Evolutionary conservation across 2,797 vertebrate species (phyloP), one percentile per base, ranked within the genome.

Genomic region (Pseudotriccus pelzelni): DNA sequence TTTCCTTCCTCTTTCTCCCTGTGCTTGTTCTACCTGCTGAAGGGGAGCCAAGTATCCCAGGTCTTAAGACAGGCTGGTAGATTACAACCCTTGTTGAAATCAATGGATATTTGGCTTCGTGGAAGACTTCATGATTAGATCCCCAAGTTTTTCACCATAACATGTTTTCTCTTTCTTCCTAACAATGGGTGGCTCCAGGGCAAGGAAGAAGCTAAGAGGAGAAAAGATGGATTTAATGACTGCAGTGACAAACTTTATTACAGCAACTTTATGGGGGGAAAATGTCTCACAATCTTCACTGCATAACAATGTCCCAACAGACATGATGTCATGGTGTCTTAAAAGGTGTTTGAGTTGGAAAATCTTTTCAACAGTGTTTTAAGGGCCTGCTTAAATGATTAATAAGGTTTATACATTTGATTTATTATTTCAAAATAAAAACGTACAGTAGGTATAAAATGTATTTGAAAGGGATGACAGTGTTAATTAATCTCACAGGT

Each of bases 271-370:
- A 55, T 24, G 63, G 73, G 49, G 63, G 32, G 81, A 88, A 94
- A 94, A 90, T 83, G 30, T 84, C 89, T 95, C 62, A n/a, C 55
- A 66, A 74, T 95, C 86, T 95, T 95, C 74, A 12, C 49, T 89
- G 79, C 37, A 83, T 86, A 95, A 96, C 94, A 95, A 85, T 93
- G 86, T 91, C 94, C 79, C n/a, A 1, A 95, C 91, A 98, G 97
- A 97, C 96, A 91, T 96, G 97, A 98, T 90, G 94, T 98, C 97
- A 98, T 94, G 88, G 76, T 12, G 5, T 92, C 96, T 97, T 97
- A 77, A 96, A 97, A 96, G 93, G 94, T 97, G 96, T 97, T 96
- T 96, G 93, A 96, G 87, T 94, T 96, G 95, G 95, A 97, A 98
- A 97, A 96, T 70, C 81, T 79, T 96, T 97, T 96, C 87, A 78